Conservation (phyloP, 2,113 vertebrate genomes). For the Myocastor coypus region DNA sequence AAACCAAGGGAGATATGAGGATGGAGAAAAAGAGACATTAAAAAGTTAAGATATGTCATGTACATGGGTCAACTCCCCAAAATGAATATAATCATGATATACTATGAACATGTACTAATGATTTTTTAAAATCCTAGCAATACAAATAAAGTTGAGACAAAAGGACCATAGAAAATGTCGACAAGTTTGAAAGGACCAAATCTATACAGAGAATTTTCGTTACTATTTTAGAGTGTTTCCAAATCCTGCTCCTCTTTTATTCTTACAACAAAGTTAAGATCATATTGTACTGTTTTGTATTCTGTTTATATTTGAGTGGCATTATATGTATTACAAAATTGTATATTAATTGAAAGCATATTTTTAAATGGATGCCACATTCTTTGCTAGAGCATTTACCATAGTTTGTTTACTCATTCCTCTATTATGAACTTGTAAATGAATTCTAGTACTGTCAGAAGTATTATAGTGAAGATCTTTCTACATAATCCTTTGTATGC, state of each 20-base stretch:
- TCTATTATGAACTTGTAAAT: conserved; percentile 12
- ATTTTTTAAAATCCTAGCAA: background rate
- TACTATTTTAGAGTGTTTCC: conserved; percentile 23
- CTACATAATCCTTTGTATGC: background rate
- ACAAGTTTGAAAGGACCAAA: background rate
- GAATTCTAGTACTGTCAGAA: background rate
- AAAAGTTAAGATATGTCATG: background rate
- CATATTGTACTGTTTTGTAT: background rate
- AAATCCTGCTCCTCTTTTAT: background rate
- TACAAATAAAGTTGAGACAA: background rate
- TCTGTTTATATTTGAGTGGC: background rate
- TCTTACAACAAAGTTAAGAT: conserved; percentile 41
- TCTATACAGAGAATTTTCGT: background rate
- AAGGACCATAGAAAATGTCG: background rate
- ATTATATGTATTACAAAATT: background rate
- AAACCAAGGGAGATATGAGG: too few species aligned
- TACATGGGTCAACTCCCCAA: background rate
- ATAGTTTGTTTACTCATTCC: background rate
- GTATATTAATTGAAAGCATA: conserved; percentile 30
- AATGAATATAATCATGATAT: background rate
- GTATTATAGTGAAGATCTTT: background rate
- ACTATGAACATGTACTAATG: background rate
- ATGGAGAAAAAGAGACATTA: background rate
- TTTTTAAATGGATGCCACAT: conserved; percentile 9
- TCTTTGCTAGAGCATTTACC: background rate